These are phyloP conservation scores for Ptilonorhynchus violaceus DNA, from an alignment of 2,113 vertebrate genomes.

Conservation along the genomic window DNA sequence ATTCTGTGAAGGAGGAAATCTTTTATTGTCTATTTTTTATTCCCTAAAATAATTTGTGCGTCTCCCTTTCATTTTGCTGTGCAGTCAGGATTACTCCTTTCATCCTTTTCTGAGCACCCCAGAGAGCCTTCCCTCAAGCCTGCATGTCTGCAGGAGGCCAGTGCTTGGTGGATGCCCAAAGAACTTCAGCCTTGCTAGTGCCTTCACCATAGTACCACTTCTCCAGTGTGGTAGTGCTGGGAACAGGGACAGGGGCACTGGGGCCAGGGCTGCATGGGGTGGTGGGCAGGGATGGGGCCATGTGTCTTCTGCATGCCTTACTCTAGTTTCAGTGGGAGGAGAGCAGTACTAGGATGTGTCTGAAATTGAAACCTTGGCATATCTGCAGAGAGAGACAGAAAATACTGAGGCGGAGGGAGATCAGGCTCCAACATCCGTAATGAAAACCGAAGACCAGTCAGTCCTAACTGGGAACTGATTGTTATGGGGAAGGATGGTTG, in stretches of 20 bases:
- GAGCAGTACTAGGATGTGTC: neutral
- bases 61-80: neutral
- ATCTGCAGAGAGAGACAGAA: neutral
- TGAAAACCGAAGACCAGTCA: neutral
- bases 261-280: accelerated
- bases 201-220: neutral
- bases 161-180: neutral
- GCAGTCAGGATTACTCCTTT: neutral
- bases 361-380: neutral
- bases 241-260: neutral
- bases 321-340: neutral
- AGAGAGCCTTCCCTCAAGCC: neutral
- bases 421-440: neutral
- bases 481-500: neutral
- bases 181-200: neutral
- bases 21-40: neutral
- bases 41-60: neutral
- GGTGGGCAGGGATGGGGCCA: neutral
- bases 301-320: neutral
- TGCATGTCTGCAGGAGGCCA: accelerated
- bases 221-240: neutral
- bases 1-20: neutral
- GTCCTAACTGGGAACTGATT: neutral
- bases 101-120: neutral
- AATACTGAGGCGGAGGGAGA: neutral